Percentiles rank a stretch among this genome's conserved stretches.
phyloP scores from a whole-genome alignment of 1,140 invertebrate genomes.

The Pissodes strobi region DNA sequence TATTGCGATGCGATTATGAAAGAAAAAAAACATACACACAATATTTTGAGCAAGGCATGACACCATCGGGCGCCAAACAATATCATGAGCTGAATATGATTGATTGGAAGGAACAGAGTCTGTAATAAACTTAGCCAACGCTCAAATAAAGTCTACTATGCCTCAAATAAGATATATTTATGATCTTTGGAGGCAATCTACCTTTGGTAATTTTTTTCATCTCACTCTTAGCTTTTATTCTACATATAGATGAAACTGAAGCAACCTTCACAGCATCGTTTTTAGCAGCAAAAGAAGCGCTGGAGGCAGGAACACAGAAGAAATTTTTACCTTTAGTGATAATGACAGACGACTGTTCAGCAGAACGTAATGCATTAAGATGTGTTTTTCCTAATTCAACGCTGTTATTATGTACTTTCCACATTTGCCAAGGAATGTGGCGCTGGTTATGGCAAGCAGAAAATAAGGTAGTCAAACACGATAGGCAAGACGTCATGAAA shows the following conservation, averaged over 20 bases:
- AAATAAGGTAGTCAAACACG: conserved; percentile 11
- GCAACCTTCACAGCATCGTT: conserved; percentile 7
- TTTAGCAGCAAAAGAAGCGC: conserved; percentile 8
- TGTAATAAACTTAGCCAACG: too few species aligned
- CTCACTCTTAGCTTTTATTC: conserved; percentile 14
- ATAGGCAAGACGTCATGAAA: conserved; percentile 21
- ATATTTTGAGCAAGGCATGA: too few species aligned
- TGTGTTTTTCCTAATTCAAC: conserved; percentile 18
- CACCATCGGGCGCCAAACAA: too few species aligned
- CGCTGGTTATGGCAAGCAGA: conserved; percentile 20
- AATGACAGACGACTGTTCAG: conserved; percentile 14
- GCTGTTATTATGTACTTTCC: conserved; percentile 12
- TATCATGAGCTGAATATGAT: too few species aligned
- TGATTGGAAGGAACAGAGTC: too few species aligned
- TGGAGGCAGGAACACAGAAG: not conserved
- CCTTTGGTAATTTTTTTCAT: conserved; percentile 17
- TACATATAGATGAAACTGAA: conserved; percentile 13
- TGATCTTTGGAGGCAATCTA: conserved; percentile 1
- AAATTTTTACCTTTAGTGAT: conserved; percentile 7
- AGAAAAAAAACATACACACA: too few species aligned
- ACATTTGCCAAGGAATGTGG: conserved; percentile 18
- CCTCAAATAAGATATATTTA: conserved; percentile 14
- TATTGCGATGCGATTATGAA: too few species aligned
- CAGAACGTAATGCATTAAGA: conserved; percentile 9
- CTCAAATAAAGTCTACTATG: conserved; percentile 3